Percentiles rank a stretch among this genome's conserved stretches.
Evolutionary conservation across 2,113 vertebrate genomes (phyloP).

Genomic region (Struthidea cinerea): DNA sequence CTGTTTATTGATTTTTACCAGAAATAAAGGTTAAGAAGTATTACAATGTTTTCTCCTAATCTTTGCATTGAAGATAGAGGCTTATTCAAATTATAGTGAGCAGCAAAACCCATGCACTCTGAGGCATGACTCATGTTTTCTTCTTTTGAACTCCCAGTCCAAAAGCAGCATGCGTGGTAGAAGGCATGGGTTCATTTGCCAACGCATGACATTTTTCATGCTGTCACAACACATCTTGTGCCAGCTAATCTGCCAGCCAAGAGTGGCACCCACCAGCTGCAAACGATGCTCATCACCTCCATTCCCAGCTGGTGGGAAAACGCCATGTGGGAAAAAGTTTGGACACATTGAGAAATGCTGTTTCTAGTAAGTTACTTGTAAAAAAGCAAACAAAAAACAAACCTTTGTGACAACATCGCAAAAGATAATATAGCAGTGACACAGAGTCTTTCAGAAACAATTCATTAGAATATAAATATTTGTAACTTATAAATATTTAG

Average conservation of each 20-base stretch:
- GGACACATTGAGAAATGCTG: background rate
- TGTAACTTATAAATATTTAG: background rate
- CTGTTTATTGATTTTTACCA: background rate
- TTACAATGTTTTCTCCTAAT: conserved; percentile 29
- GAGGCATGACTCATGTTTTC: conserved; percentile 62
- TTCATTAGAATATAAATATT: background rate
- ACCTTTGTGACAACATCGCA: background rate
- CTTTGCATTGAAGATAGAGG: conserved; percentile 38
- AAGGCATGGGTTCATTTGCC: conserved; percentile 53
- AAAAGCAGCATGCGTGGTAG: conserved; percentile 28
- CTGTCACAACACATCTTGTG: conserved; percentile 42
- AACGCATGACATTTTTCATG: conserved; percentile 61
- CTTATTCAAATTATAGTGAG: conserved; percentile 50
- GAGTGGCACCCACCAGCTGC: conserved; percentile 63
- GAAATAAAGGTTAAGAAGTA: conserved; percentile 48
- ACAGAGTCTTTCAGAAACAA: conserved; percentile 21
- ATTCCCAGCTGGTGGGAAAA: background rate
- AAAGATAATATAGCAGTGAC: background rate
- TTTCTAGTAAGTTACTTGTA: background rate
- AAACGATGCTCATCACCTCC: background rate
- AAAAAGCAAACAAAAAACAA: background rate
- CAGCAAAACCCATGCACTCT: conserved; percentile 51
- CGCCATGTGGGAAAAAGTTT: background rate
- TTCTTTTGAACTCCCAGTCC: conserved; percentile 42
- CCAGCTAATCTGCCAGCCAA: conserved; percentile 56